phyloP scores from a whole-genome alignment of 2,888 invertebrate genomes.

The Margaritifera margaritifera region DNA sequence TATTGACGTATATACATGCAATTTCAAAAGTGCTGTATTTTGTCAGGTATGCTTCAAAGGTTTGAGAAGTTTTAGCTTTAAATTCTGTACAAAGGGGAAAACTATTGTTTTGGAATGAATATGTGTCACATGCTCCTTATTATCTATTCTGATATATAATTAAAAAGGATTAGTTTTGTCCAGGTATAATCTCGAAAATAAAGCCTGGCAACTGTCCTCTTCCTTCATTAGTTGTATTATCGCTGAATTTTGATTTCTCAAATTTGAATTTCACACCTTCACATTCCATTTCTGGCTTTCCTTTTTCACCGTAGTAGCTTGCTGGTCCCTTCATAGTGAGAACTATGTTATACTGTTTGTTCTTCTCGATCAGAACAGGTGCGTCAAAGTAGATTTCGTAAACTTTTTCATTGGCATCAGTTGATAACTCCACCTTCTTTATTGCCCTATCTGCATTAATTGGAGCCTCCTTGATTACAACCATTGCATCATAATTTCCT shows the following conservation, averaged over 20 bases:
- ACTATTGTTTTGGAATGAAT: no score
- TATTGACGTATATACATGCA: no score
- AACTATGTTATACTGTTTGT: conserved; percentile 14
- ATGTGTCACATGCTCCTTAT: no score
- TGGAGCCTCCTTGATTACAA: no score
- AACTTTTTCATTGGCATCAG: conserved; percentile 22
- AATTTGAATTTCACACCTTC: conserved; percentile 22
- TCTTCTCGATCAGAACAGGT: conserved; percentile 8
- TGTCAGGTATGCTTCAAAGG: no score
- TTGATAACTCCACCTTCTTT: not conserved
- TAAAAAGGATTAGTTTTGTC: no score
- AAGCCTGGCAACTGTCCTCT: conserved; percentile 30
- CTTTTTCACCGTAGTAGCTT: conserved; percentile 24
- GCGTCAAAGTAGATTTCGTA: conserved; percentile 25
- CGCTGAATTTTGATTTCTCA: conserved; percentile 12
- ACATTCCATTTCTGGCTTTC: conserved; percentile 2
- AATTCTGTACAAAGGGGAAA: no score
- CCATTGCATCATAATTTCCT: conserved; percentile 11
- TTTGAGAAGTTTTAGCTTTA: no score
- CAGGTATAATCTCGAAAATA: not conserved
- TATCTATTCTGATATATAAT: no score
- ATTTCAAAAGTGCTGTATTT: no score
- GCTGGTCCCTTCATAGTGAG: conserved; percentile 22
- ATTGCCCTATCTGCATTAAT: no score
- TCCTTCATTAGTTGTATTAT: conserved; percentile 21